phyloP scores from a whole-genome alignment of 64 coral and sea anemone species.

The Montipora capricornis region DNA sequence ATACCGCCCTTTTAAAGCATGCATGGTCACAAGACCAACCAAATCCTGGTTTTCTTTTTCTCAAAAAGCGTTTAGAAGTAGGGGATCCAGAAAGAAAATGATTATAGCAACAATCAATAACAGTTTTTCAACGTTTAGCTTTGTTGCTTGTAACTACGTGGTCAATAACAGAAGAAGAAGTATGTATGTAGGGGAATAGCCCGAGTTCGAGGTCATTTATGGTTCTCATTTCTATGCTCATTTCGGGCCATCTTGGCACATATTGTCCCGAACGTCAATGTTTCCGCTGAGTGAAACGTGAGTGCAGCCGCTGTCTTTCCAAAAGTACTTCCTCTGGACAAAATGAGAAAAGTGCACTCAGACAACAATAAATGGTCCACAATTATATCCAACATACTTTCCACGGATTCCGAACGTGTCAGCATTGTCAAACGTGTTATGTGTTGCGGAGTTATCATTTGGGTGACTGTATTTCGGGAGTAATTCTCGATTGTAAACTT shows the following conservation, averaged over 20 bases:
- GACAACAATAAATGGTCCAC: slow-evolving; percentile 76
- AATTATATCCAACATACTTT: slow-evolving; percentile 41
- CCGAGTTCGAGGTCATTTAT: too few species aligned
- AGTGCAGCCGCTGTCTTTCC: slow-evolving; percentile 50
- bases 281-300: slow-evolving; percentile 34
- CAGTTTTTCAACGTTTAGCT: too few species aligned
- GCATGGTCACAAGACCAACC: too few species aligned
- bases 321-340: slow-evolving; percentile 65
- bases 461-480: slow-evolving; percentile 15
- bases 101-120: too few species aligned
- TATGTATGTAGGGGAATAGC: too few species aligned
- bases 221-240: background rate
- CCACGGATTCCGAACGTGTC: background rate
- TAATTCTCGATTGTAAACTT: slow-evolving; percentile 1
- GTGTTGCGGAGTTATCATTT: slow-evolving; percentile 63
- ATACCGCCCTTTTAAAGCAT: too few species aligned
- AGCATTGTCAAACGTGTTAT: slow-evolving; percentile 33
- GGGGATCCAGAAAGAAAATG: too few species aligned
- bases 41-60: too few species aligned
- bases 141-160: too few species aligned
- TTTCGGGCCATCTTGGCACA: background rate
- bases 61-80: too few species aligned
- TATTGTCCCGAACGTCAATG: background rate
- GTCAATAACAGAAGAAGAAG: too few species aligned
- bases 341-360: slow-evolving; percentile 73